Evolutionary conservation across 2,113 vertebrate species (phyloP).

Genomic region (Panthera tigris): DNA sequence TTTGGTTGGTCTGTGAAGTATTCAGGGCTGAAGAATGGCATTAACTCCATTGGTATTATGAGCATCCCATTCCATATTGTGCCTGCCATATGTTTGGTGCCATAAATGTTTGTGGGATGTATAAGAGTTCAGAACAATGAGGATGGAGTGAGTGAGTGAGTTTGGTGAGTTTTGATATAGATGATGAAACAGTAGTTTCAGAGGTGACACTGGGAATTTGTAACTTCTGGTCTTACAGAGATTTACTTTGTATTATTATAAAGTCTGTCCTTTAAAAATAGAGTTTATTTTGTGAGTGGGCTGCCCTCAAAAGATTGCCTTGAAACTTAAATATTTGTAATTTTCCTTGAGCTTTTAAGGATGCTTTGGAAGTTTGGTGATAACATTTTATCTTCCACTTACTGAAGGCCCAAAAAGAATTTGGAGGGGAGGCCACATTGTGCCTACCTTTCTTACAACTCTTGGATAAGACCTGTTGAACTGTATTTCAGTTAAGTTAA

Average conservation of each 20-base stretch:
- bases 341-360: constrained; percentile 55
- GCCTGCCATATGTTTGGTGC: background rate
- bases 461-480: constrained; percentile 12
- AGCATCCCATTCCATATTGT: constrained; percentile 16
- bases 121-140: background rate
- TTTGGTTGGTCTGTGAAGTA: background rate
- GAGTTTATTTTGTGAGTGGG: constrained; percentile 4
- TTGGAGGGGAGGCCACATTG: background rate
- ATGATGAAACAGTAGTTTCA: background rate
- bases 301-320: constrained; percentile 23
- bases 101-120: background rate
- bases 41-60: background rate
- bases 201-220: background rate
- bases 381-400: constrained; percentile 40
- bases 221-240: background rate
- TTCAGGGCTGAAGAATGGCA: background rate
- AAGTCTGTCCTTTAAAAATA: constrained; percentile 24
- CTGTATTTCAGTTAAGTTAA: constrained; percentile 43
- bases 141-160: background rate
- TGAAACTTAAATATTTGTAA: constrained; percentile 36
- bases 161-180: background rate
- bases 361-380: constrained; percentile 25
- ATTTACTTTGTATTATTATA: constrained; percentile 45
- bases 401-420: constrained; percentile 26
- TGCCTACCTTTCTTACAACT: background rate